Conservation (phyloP, 2,113 vertebrate genomes). For the Fulica atra region DNA sequence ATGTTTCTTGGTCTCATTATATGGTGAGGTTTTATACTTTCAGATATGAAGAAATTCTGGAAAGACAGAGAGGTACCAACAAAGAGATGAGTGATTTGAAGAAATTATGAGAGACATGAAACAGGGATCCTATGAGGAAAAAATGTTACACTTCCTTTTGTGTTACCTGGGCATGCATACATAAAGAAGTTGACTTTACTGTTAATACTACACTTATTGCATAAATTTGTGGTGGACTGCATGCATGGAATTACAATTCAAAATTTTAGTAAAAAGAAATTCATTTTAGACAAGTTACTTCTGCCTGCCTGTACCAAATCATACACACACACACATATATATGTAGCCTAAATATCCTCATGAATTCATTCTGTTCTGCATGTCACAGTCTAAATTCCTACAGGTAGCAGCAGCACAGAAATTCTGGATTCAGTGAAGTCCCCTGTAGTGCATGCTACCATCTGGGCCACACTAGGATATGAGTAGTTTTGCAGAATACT, state of each 20-base stretch:
- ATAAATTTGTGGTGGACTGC: neutral
- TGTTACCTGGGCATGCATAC: accelerated
- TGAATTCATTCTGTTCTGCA: neutral
- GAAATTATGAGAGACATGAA: neutral
- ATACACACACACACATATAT: too few relatives aligned
- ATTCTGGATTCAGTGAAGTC: neutral
- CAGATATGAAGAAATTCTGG: neutral
- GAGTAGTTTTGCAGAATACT: neutral
- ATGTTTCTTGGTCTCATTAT: neutral
- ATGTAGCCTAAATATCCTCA: neutral
- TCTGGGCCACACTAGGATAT: neutral
- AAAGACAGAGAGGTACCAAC: neutral
- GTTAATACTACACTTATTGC: neutral
- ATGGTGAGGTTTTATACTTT: neutral
- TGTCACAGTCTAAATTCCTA: neutral
- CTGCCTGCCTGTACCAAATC: neutral
- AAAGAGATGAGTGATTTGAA: neutral
- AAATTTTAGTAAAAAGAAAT: neutral
- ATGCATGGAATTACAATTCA: neutral
- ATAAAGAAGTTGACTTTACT: neutral
- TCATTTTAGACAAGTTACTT: neutral
- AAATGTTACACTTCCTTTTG: neutral
- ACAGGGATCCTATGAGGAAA: neutral
- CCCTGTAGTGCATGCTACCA: neutral
- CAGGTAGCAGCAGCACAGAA: neutral